Evolutionary conservation across 2,888 invertebrate species (phyloP), one percentile per base, ranked within the genome.

Genomic region (Synergus japonicus): DNA sequence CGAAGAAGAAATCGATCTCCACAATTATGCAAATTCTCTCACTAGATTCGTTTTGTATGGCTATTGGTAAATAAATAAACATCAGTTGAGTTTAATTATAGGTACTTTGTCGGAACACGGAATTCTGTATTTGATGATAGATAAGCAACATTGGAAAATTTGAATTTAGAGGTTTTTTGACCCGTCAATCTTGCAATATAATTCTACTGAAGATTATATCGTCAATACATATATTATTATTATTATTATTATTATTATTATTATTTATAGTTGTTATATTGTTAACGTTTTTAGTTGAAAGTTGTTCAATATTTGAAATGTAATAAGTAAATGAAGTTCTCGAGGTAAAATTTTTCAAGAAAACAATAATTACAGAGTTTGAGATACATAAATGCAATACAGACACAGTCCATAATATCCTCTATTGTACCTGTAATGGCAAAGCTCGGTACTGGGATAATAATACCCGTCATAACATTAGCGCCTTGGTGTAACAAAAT

Each of bases 401-500:
- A n/a, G 54, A 54, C n/a, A 54, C 54, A 43, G 63, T 63, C 29
- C 63, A 63, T 49, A 49, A 49, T 29, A 29, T 49, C 15, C 49
- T 63, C 63, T 29, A 63, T 63, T 63, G 29, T 63, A 54, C n/a
- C 13, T 12, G 63, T 29, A 29, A 63, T 63, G 29, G 41, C 37
- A 13, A 15, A 64, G 37, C 64, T 64, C 37, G 9, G 64, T 37
- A 64, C 37, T 54, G n/a, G 64, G 64, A 29, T 64, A 64, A 64
- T 64, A 15, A 37, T 64, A 85, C 82, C 79, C 81, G 79, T 81
- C 76, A 81, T 81, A 80, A 78, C 77, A 80, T 78, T 77, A 76
- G 58, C 69, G 78, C 29, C 22, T 41, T 54, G 64, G 77, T 65
- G 78, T 79, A 80, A 80, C 83, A 78, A 83, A 84, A 83, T 85